Evolutionary conservation across 2,113 vertebrate species (phyloP).

Genomic region (Dolichotis patagonum): DNA sequence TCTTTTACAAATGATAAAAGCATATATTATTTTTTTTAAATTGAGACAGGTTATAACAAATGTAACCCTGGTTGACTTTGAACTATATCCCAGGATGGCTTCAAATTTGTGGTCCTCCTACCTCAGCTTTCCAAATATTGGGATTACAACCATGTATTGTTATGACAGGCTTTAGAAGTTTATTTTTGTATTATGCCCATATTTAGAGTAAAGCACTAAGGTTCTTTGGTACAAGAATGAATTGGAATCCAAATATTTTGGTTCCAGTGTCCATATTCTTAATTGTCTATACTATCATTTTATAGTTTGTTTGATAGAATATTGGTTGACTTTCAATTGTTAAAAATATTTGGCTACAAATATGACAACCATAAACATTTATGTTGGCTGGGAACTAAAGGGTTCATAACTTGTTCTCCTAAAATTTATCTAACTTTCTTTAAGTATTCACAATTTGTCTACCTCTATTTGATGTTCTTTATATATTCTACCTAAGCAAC

Average conservation of each 20-base stretch:
- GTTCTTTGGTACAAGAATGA: neutral
- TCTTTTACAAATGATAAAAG: neutral
- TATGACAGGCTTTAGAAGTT: neutral
- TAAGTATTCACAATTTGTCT: neutral
- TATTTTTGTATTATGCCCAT: neutral
- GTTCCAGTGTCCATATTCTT: neutral
- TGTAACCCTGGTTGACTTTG: neutral
- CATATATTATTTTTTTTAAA: neutral
- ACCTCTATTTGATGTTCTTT: neutral
- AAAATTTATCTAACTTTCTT: neutral
- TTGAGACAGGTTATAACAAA: neutral
- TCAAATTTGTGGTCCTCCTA: neutral
- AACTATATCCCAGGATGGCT: neutral
- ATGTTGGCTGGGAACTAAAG: neutral
- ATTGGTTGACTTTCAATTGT: neutral
- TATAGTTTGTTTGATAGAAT: neutral
- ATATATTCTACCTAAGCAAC: neutral
- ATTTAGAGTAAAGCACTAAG: neutral
- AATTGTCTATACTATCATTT: neutral
- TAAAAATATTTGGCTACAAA: neutral
- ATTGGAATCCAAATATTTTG: neutral
- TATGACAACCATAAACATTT: neutral
- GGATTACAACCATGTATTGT: neutral
- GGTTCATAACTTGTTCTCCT: neutral
- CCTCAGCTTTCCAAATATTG: neutral